Base-by-base conservation (phyloP, 1,140 invertebrate species). In the Thaumetopoea pityocampa region DNA sequence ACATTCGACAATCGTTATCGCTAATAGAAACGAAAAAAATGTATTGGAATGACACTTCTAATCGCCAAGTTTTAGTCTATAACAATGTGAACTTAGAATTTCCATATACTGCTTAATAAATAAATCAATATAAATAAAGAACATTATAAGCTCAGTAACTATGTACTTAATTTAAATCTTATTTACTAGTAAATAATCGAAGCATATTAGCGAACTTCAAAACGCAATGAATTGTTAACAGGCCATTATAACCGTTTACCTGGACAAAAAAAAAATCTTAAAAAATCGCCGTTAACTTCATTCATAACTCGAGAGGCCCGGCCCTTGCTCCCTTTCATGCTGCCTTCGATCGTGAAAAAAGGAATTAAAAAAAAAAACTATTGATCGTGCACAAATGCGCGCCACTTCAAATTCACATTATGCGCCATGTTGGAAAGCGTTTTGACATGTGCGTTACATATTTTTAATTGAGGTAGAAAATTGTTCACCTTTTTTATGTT, bases 281-380 rank as follows among this genome's bases (percentile, higher is more conserved):
- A 68, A 41, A 69, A 72, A 62, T 69, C 69, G 42, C 69, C 67
- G 73, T 73, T 77, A 77, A 72, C 63, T 38, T 69, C 71, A 78
- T 81, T 81, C 62, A 77, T 34, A 6, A 45, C 46, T 78, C 70
- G 56, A 82, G 72, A 74, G 77, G 73, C 66, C 55, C 63, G 60
- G 51, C 37, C 45, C 46, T 51, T 51, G 66, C 49, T 71, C 74
- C 67, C 67, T 74, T 78, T 81, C 69, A 77, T 71, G 61, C 41
- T 53, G 61, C 68, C 67, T 77, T 69, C 67, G 69, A 77, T 74
- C 73, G 70, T 76, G 62, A 72, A 73, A 78, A 72, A 76, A 77
- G 69, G 60, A 50, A 64, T 71, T 32, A 29, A 19, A 32, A 29
- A 35, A 69, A 71, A 73, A 73, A 78, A 79, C 74, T 78, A 82